phyloP scores from a whole-genome alignment of 2,113 vertebrate species.

The Halcyon malimbica region DNA sequence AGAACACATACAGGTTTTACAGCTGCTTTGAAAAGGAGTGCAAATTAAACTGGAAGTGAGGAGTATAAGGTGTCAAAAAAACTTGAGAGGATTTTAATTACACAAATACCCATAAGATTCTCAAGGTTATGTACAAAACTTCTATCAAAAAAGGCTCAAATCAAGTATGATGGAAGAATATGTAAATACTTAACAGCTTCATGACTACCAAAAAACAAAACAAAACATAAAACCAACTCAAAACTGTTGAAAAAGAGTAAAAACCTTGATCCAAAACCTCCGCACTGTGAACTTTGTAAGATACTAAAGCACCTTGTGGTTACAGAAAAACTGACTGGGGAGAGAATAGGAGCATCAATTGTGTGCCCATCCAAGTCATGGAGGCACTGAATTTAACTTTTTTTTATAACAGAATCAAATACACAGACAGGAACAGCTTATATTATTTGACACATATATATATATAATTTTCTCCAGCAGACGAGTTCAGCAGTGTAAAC shows the following conservation, averaged over 20 bases:
- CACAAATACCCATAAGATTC: not conserved
- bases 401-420: not conserved
- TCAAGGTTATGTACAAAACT: not conserved
- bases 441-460: not conserved
- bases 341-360: not conserved
- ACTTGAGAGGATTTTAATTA: constrained; percentile 37
- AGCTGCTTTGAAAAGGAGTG: constrained; percentile 1
- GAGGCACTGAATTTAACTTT: not conserved
- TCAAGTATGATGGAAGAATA: not conserved
- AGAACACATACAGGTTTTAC: not conserved
- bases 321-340: not conserved
- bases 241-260: not conserved
- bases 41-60: constrained; percentile 33
- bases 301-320: not conserved
- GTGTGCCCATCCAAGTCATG: not conserved
- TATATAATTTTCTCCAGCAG: not conserved
- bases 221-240: not conserved
- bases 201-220: not conserved
- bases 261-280: not conserved
- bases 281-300: not conserved
- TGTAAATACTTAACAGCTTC: not conserved
- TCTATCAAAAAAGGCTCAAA: not conserved
- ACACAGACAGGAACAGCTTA: not conserved
- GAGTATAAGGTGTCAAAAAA: constrained; percentile 9
- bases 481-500: not conserved